Base-by-base conservation (phyloP, 2,888 invertebrate genomes). In the Bruchidius siliquastri region DNA sequence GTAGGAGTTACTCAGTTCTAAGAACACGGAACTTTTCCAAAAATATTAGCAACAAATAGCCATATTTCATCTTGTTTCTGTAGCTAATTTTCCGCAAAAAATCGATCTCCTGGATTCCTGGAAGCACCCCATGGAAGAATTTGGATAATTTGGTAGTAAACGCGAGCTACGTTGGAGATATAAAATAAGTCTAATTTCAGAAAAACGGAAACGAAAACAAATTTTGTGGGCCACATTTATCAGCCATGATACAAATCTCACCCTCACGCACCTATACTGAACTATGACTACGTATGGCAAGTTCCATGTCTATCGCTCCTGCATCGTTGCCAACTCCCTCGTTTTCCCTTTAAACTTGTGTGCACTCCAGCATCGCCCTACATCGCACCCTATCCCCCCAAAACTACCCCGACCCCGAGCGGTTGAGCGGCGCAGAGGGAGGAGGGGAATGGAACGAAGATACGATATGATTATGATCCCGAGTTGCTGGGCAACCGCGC, bases 381-480 rank as follows among this genome's bases (percentile, higher is more conserved):
- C 20, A 20, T 72, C 67, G 32, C 73, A 74, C 66, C 76, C 75
- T 21, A 73, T 76, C 71, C 72, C 69, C 74, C 76, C 49, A 49
- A 49, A 49, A 13, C 49, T 49, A 49, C 75, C 70, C 75, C 72
- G 77, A 77, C 77, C 73, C 78, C 81, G 80, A 78, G 78, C 76
- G 75, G 76, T 73, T 73, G 75, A 74, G 72, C 77, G 78, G 77
- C 73, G 79, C 80, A 76, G 80, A 82, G 80, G 74, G n/a, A 30
- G 73, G 68, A 68, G 66, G 74, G 70, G 71, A 22, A 20, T 67
- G 70, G 68, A 32, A 74, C 71, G 74, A 77, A 77, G 77, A 83
- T 83, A 85, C 85, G 85, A 86, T 86, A 86, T 86, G 86, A 86
- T 86, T 86, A 86, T 86, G 85, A 86, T 85, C 85, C 85, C 81